Evolutionary conservation across 2,888 invertebrate genomes (phyloP), one percentile per base, ranked within the genome.

Genomic region (Nebria brevicollis): DNA sequence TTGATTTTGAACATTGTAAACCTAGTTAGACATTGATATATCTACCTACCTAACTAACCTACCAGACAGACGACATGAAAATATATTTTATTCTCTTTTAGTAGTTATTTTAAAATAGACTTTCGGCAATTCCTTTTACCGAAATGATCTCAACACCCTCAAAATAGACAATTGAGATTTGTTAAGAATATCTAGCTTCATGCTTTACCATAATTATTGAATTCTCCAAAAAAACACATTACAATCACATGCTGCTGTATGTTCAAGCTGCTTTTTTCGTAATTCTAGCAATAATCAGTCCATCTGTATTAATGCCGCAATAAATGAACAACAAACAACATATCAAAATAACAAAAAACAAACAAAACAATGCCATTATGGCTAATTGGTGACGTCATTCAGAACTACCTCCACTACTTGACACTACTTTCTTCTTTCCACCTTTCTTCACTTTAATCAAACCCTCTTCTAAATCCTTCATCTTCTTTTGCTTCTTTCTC

Each of bases 381-480:
- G 91, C 92, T 83, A 91, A 87, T 86, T 90, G 90, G 87, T 91
- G 90, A 85, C 91, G 92, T 91, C 92, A 92, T 88, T 91, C 85
- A 77, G 86, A 86, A 64, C 68, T 77, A 34, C 43, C 84, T 80
- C 86, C 86, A 78, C 86, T 87, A 8, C 85, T 85, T 34, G 85
- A 81, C 10, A 82, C 15, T 41, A 83, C 70, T 72, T 84, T 85
- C n/a, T 82, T 83, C 77, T 86, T 87, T 75, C 85, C 86, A 74
- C 82, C 84, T 78, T 15, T 84, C 83, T 75, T 84, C 85, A n/a
- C 81, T 82, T 77, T 86, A 86, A 76, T 85, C 86, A 77, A 82
- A 84, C 74, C 13, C 72, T 79, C 43, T 77, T 81, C 83, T 25
- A 66, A 81, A 83, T 83, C 83, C 83, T 82, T 83, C 42, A 54